Evolutionary conservation across 2,888 invertebrate species (phyloP).

Genomic region (Zygogramma bicolorata): DNA sequence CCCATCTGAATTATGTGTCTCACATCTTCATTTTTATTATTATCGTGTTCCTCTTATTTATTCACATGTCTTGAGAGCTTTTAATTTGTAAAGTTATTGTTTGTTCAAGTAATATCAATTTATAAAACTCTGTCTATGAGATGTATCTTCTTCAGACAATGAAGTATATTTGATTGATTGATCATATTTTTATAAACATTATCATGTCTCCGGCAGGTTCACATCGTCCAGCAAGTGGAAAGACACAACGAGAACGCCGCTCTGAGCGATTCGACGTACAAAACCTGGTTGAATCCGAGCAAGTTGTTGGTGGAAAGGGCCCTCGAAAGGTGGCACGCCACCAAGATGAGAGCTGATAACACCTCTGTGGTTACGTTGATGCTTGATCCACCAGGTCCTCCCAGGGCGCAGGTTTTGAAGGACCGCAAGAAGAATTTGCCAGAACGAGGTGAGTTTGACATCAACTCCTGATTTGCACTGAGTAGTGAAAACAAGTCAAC

Average conservation of each 20-base stretch:
- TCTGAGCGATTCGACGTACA: conserved; percentile 64
- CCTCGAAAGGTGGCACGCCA: conserved; percentile 84
- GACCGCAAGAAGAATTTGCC: conserved; percentile 58
- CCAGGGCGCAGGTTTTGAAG: conserved; percentile 74
- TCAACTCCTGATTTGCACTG: too few relatives aligned
- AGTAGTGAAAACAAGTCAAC: too few relatives aligned
- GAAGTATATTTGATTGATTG: too few relatives aligned
- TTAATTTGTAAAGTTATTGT: too few relatives aligned
- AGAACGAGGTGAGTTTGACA: conserved; percentile 48
- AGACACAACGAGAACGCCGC: conserved; percentile 80
- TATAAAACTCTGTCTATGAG: too few relatives aligned
- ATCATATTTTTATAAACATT: too few relatives aligned
- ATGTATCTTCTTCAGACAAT: background rate
- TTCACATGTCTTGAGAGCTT: too few relatives aligned
- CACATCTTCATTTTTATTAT: too few relatives aligned
- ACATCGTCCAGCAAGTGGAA: conserved; percentile 86
- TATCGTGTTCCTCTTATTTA: too few relatives aligned
- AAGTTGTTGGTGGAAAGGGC: conserved; percentile 88
- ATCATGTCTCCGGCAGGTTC: conserved; percentile 63
- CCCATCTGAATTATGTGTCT: too few relatives aligned
- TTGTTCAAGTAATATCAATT: too few relatives aligned
- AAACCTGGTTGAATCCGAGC: conserved; percentile 89
- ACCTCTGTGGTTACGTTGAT: conserved; percentile 94
- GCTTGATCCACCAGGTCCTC: conserved; percentile 90
- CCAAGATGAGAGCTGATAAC: conserved; percentile 94